phyloP scores from a whole-genome alignment of 2,113 vertebrate species.

The Nestor notabilis region DNA sequence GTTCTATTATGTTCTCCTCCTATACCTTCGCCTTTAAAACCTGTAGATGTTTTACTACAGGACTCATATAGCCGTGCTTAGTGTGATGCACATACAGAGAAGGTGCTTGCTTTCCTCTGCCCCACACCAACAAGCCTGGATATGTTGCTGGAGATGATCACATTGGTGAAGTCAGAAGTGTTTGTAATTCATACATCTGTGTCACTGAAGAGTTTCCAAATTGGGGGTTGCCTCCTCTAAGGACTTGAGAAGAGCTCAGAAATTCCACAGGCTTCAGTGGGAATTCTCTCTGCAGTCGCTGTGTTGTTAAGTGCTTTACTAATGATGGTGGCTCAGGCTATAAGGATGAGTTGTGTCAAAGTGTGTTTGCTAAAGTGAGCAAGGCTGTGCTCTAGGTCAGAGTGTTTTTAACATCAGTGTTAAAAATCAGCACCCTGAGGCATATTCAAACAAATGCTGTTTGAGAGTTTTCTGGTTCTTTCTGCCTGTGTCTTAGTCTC shows the following conservation, averaged over 20 bases:
- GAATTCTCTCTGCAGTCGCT: neutral
- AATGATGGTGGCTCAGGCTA: neutral
- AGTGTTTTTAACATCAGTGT: neutral
- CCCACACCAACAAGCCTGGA: neutral
- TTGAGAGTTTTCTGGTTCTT: neutral
- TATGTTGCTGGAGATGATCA: neutral
- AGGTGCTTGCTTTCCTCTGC: neutral
- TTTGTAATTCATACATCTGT: neutral
- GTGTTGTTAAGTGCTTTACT: neutral
- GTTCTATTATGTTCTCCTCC: neutral
- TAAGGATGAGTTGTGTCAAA: neutral
- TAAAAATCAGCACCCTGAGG: neutral
- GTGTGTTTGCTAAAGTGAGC: neutral
- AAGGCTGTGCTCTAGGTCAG: neutral
- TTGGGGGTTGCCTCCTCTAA: neutral
- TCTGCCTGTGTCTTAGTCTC: neutral
- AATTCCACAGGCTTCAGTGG: neutral
- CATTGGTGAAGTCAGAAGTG: neutral
- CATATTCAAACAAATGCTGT: fast-evolving
- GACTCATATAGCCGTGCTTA: fast-evolving
- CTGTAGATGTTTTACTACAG: neutral
- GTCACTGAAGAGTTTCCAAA: neutral
- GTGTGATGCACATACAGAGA: neutral
- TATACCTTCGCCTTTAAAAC: neutral
- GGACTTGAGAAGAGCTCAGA: neutral